Percentiles rank a stretch among this genome's conserved stretches.
Conservation (phyloP, 2,888 invertebrate species). For the Parnassius mnemosyne region DNA sequence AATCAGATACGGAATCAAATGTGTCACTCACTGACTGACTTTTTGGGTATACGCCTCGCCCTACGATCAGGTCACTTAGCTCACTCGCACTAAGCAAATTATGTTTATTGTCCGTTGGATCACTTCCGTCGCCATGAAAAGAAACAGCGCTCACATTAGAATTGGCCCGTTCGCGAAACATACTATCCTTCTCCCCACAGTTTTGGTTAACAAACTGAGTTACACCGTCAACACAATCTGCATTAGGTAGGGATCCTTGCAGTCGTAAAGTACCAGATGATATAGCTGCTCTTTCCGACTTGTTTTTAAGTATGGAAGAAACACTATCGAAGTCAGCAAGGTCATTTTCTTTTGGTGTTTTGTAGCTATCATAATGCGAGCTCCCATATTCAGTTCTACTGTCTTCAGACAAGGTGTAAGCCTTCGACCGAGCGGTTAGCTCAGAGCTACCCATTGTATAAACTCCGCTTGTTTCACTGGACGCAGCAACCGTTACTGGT, state of each 20-base stretch:
- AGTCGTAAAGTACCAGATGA: conserved; percentile 46
- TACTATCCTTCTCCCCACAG: conserved; percentile 65
- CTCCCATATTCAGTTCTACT: conserved; percentile 71
- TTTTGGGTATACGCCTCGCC: conserved; percentile 86
- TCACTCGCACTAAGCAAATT: conserved; percentile 90
- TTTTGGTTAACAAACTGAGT: conserved; percentile 61
- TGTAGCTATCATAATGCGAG: conserved; percentile 81
- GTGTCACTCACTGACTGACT: conserved; percentile 90
- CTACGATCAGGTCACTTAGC: conserved; percentile 90
- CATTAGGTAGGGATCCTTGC: conserved; percentile 47
- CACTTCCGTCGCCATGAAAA: conserved; percentile 93
- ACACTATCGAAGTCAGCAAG: conserved; percentile 75
- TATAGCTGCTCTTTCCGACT: conserved; percentile 66
- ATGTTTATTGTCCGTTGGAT: conserved; percentile 89
- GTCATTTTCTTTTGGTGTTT: conserved; percentile 75
- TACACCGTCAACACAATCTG: conserved; percentile 78
- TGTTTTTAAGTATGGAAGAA: conserved; percentile 74
- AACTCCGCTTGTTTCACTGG: conserved; percentile 92
- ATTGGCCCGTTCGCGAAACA: conserved; percentile 85
- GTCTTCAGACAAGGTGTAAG: conserved; percentile 73
- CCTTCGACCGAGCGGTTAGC: conserved; percentile 81
- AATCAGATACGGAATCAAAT: conserved; percentile 93
- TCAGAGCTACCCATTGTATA: conserved; percentile 89
- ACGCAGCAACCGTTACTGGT: conserved; percentile 82
- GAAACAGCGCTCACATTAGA: conserved; percentile 90